Evolutionary conservation across 2,113 vertebrate species (phyloP).

Genomic region (Variabilichromis moorii): DNA sequence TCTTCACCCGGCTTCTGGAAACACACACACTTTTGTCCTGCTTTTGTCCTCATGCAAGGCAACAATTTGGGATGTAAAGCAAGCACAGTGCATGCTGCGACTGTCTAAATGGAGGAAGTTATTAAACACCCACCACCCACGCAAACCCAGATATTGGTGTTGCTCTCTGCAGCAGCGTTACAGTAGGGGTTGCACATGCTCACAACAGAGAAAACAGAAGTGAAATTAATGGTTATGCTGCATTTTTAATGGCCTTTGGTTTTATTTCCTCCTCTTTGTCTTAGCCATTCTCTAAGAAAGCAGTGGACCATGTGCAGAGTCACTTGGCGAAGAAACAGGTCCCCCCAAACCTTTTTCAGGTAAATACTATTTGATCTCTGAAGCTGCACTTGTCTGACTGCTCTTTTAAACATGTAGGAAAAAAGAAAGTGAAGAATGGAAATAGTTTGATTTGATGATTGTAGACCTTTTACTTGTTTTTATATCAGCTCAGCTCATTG

Average conservation of each 20-base stretch:
- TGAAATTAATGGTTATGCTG: neutral
- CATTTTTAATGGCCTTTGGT: neutral
- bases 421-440: neutral
- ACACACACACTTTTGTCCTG: neutral
- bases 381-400: neutral
- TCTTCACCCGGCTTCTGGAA: neutral
- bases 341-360: slow-evolving; percentile 90
- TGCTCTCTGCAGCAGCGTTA: neutral
- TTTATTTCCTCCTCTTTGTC: neutral
- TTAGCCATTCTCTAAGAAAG: slow-evolving; percentile 92
- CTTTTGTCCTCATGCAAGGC: neutral
- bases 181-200: neutral
- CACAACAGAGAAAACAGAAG: neutral
- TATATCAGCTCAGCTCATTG: neutral
- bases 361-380: slow-evolving; percentile 43
- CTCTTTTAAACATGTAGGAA: neutral
- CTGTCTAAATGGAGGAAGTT: neutral
- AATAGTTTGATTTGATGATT: neutral
- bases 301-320: slow-evolving; percentile 93
- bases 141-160: neutral
- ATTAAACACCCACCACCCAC: neutral
- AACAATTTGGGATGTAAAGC: neutral
- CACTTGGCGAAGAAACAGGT: slow-evolving; percentile 90
- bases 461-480: neutral
- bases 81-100: neutral